Evolutionary conservation across 2,113 vertebrate genomes (phyloP).

Genomic region (Ciconia boyciana): DNA sequence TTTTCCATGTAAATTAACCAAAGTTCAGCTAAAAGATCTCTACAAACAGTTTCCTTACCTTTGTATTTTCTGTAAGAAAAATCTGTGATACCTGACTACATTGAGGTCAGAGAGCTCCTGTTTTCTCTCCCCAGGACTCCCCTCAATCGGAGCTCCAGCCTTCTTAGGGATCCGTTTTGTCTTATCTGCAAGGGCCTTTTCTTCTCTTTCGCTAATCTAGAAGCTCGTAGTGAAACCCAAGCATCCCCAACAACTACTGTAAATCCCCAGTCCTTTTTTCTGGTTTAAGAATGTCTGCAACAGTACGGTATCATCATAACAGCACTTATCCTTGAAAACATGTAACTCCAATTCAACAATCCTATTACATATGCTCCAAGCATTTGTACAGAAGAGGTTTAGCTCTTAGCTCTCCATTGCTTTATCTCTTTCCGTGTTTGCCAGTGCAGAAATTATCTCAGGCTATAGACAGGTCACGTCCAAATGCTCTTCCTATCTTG

Average conservation of each 20-base stretch:
- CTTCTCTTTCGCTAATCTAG: not conserved
- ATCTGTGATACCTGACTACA: not conserved
- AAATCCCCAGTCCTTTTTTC: not conserved
- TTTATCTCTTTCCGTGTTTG: not conserved
- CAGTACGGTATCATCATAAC: not conserved
- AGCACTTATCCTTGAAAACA: constrained; percentile 8
- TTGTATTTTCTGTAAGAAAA: not conserved
- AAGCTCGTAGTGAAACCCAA: not conserved
- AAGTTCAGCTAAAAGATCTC: not conserved
- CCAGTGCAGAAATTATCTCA: constrained; percentile 17
- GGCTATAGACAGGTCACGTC: not conserved
- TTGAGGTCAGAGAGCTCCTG: not conserved
- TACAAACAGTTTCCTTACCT: not conserved
- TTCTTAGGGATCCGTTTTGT: not conserved
- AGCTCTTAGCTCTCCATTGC: constrained; percentile 20
- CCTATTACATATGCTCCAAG: constrained; percentile 37
- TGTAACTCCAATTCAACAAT: constrained; percentile 36
- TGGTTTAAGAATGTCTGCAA: not conserved
- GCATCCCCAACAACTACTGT: not conserved
- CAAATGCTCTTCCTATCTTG: not conserved
- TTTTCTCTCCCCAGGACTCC: not conserved
- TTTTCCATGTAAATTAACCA: not conserved
- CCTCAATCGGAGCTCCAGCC: not conserved
- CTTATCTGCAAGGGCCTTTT: not conserved
- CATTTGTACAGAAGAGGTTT: constrained; percentile 17